Evolutionary conservation across 1,140 invertebrate species (phyloP), one percentile per base, ranked within the genome.

Genomic region (Metopolophium dirhodum): DNA sequence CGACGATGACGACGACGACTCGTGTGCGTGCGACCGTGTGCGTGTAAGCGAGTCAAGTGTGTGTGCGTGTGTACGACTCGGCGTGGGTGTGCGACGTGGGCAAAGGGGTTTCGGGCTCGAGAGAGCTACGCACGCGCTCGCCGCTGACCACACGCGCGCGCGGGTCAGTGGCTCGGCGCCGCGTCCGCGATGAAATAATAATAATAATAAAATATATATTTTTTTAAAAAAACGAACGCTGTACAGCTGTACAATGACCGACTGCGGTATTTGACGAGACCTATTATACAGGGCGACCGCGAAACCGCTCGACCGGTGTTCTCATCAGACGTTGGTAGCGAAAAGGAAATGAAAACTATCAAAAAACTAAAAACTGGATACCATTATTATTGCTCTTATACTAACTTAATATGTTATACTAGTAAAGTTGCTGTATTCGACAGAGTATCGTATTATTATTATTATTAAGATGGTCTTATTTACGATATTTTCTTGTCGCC

Each of bases 91-190:
- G 89, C 26, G 35, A 26, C 85, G 8, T 2, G 41, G 41, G 88
- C 41, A 45, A 30, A 41, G 68, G 26, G 35, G 61, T 61, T 26
- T 88, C 86, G 86, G 51, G 45, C 7, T 23, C 23, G 83, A 85
- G 83, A 85, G 22, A 22, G 41, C 14, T 68, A 91, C 91, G 91
- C 91, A 51, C 47, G 91, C 68, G 61, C 61, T n/a, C 11, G 22
- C n/a, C 8, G 47, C 41, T 89, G 77, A 45, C 89, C 89, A 93
- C 91, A 41, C 77, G 22, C 41, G 9, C 35, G 68, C 45, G 91
- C 47, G 91, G 91, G 91, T 93, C 91, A 93, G 91, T 93, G 91
- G 91, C 82, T 45, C n/a, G 61, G 2, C 41, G 41, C 26, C 18
- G 30, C 37, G 47, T 20, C 41, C 9, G 49, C n/a, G n/a, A 23